Percentiles rank a stretch among this genome's conserved stretches.
Evolutionary conservation across 2,888 invertebrate species (phyloP).

Genomic region (Octonoba sinensis): DNA sequence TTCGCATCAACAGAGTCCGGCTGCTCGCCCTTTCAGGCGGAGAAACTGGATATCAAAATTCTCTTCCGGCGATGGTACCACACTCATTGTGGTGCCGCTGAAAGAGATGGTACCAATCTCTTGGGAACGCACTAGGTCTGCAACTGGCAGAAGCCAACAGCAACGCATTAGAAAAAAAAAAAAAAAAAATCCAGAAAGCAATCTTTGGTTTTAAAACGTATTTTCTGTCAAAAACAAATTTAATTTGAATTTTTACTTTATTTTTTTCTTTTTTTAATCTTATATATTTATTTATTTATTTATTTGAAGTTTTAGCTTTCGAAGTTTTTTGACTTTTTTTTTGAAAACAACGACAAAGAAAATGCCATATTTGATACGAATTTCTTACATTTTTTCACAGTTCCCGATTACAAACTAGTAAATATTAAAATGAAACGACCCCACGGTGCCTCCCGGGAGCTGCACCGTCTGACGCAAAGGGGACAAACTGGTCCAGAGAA

Average conservation of each 20-base stretch:
- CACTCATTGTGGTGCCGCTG: no score
- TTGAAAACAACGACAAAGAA: background rate
- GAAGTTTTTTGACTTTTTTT: background rate
- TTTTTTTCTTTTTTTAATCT: background rate
- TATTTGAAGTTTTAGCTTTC: background rate
- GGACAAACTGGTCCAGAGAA: background rate
- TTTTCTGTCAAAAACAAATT: background rate
- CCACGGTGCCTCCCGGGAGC: no score
- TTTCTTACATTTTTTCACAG: slow-evolving; percentile 9
- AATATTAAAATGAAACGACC: slow-evolving; percentile 37
- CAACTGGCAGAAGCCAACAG: no score
- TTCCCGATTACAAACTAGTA: slow-evolving; percentile 50
- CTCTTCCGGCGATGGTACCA: no score
- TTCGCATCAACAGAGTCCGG: no score
- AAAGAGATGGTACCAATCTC: no score
- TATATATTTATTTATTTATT: no score
- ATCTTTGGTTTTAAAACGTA: background rate
- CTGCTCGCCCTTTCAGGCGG: no score
- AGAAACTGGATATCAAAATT: no score
- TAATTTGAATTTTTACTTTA: background rate
- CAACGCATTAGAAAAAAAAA: no score
- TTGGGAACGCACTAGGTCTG: no score
- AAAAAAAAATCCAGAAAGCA: no score
- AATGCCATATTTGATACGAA: background rate
- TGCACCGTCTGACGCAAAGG: background rate